phyloP scores from a whole-genome alignment of 2,797 vertebrate species.

The Epinephelus coioides region DNA sequence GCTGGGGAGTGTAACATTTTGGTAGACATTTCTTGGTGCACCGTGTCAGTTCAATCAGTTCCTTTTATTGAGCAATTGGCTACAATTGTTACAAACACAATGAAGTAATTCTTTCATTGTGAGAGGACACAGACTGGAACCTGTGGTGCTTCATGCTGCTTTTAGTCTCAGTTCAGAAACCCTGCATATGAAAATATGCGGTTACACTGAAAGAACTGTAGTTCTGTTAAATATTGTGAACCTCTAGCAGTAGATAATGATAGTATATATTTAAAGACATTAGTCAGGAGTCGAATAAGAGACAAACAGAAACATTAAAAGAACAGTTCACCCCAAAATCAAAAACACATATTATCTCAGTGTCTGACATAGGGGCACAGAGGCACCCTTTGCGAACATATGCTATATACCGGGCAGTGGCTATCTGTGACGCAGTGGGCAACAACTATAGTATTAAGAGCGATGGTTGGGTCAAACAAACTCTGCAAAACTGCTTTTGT shows the following conservation, averaged over 20 bases:
- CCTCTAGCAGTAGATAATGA: neutral
- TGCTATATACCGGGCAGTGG: no score
- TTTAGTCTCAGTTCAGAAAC: constrained; percentile 20
- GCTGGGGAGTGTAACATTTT: constrained; percentile 9
- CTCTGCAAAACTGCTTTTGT: no score
- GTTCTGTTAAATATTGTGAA: neutral
- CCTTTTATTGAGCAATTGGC: constrained; percentile 22
- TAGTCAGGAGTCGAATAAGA: neutral
- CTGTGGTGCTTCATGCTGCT: neutral
- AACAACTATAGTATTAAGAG: no score
- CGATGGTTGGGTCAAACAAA: no score
- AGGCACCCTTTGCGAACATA: no score
- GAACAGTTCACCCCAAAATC: no score
- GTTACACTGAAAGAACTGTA: neutral
- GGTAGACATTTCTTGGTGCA: neutral
- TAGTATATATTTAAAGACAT: neutral
- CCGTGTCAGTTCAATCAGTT: constrained; percentile 14
- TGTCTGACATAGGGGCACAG: no score
- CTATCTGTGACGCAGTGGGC: no score
- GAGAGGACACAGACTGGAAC: constrained; percentile 12
- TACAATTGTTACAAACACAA: constrained; percentile 14
- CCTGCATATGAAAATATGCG: neutral
- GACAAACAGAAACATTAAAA: neutral
- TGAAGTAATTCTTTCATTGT: constrained; percentile 28
- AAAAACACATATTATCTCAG: no score